These are phyloP conservation scores for Phaedon cochleariae DNA, from an alignment of 2,888 invertebrate genomes.

Conservation along the genomic window DNA sequence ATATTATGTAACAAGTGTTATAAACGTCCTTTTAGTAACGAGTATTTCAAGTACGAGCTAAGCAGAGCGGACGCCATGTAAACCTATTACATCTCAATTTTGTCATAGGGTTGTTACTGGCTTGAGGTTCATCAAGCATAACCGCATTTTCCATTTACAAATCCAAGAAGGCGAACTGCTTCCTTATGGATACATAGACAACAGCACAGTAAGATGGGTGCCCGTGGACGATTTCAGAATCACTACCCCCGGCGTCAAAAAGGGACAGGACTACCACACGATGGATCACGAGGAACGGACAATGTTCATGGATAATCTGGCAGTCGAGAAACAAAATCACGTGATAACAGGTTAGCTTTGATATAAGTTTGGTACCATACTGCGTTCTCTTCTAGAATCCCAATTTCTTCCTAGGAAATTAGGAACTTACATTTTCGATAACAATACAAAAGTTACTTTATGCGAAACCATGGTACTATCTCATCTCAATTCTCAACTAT, in stretches of 20 bases:
- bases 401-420: too few relatives aligned
- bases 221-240: constrained; percentile 70
- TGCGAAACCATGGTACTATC: too few relatives aligned
- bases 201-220: constrained; percentile 71
- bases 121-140: constrained; percentile 74
- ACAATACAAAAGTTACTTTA: too few relatives aligned
- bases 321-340: constrained; percentile 69
- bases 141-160: constrained; percentile 83
- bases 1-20: too few relatives aligned
- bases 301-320: constrained; percentile 82
- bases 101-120: constrained; percentile 91
- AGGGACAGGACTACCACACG: constrained; percentile 78
- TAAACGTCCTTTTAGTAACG: too few relatives aligned
- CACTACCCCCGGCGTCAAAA: constrained; percentile 65
- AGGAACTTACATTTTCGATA: too few relatives aligned
- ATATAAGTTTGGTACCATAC: not conserved
- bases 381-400: too few relatives aligned
- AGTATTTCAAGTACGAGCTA: too few relatives aligned
- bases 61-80: too few relatives aligned
- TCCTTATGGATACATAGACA: constrained; percentile 71
- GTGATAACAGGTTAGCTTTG: constrained; percentile 74
- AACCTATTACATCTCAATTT: too few relatives aligned
- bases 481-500: too few relatives aligned
- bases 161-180: constrained; percentile 77
- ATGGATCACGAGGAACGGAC: constrained; percentile 78